Conservation (phyloP, 2,797 vertebrate species). For the Sarcoramphus papa region DNA sequence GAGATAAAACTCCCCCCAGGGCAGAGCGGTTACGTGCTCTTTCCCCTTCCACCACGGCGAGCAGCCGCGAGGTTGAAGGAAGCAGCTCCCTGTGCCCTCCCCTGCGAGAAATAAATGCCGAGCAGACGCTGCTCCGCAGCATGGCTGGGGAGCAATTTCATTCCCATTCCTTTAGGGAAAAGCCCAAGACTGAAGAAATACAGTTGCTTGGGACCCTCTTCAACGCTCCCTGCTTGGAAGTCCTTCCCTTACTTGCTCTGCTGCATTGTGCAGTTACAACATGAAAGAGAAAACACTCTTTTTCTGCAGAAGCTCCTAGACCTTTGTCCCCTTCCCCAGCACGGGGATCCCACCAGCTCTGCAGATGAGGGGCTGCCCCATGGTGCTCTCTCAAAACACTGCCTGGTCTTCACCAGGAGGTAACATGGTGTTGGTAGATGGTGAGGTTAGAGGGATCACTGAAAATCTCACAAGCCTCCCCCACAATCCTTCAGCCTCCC, state of each 20-base stretch:
- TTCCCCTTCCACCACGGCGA: not conserved
- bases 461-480: not conserved
- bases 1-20: not conserved
- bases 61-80: not conserved
- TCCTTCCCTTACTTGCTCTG: not conserved
- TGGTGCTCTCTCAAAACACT: not conserved
- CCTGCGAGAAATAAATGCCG: rapidly evolving
- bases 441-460: not conserved
- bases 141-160: not conserved
- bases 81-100: not conserved
- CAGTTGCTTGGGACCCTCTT: not conserved
- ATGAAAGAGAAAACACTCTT: not conserved
- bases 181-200: not conserved
- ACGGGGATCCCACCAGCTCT: not conserved
- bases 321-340: not conserved
- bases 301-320: not conserved
- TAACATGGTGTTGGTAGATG: not conserved
- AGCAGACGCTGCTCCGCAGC: not conserved
- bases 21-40: not conserved
- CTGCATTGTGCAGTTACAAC: rapidly evolving
- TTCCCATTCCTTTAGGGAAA: not conserved
- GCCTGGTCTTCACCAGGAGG: slow-evolving; percentile 30
- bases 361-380: not conserved
- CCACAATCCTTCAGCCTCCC: not conserved
- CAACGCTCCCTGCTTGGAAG: not conserved